phyloP scores from a whole-genome alignment of 2,797 vertebrate genomes.

The Acanthurus lineatus region DNA sequence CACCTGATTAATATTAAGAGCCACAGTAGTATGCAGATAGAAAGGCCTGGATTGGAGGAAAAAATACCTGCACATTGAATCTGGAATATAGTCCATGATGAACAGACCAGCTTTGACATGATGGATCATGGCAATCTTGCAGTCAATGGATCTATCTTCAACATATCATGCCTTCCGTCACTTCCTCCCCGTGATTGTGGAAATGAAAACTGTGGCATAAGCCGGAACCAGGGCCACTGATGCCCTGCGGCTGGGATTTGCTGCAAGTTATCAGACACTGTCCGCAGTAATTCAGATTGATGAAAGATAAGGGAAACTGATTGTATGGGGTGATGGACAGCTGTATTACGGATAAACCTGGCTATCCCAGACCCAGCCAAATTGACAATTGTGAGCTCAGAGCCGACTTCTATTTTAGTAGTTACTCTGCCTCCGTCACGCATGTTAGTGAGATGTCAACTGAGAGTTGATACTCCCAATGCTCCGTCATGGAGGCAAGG shows the following conservation, averaged over 20 bases:
- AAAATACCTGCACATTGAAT: slow-evolving; percentile 27
- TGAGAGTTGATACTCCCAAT: slow-evolving; percentile 62
- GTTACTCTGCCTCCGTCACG: slow-evolving; percentile 78
- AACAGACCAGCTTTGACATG: slow-evolving; percentile 24
- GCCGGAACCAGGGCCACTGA: neutral
- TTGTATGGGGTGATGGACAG: slow-evolving; percentile 81
- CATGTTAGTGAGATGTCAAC: slow-evolving; percentile 81
- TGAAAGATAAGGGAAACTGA: slow-evolving; percentile 81
- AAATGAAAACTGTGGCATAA: slow-evolving; percentile 62
- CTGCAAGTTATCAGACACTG: slow-evolving; percentile 70
- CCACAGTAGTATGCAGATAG: slow-evolving; percentile 33
- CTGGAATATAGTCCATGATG: slow-evolving; percentile 21
- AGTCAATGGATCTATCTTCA: slow-evolving; percentile 40
- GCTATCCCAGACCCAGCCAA: slow-evolving; percentile 66
- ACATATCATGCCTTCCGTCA: slow-evolving; percentile 38
- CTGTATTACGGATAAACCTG: slow-evolving; percentile 78
- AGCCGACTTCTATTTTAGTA: slow-evolving; percentile 73
- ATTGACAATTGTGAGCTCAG: slow-evolving; percentile 73
- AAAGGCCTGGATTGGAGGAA: neutral
- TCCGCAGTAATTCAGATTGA: slow-evolving; percentile 79
- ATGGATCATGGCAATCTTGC: slow-evolving; percentile 31
- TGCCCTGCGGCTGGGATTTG: slow-evolving; percentile 59
- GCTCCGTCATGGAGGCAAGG: slow-evolving; percentile 35
- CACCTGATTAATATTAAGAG: slow-evolving; percentile 39
- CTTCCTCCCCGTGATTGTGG: slow-evolving; percentile 50